Percentiles rank a stretch among this genome's conserved stretches.
Conservation (phyloP, 2,113 vertebrate species). For the Dasyprocta punctata region DNA sequence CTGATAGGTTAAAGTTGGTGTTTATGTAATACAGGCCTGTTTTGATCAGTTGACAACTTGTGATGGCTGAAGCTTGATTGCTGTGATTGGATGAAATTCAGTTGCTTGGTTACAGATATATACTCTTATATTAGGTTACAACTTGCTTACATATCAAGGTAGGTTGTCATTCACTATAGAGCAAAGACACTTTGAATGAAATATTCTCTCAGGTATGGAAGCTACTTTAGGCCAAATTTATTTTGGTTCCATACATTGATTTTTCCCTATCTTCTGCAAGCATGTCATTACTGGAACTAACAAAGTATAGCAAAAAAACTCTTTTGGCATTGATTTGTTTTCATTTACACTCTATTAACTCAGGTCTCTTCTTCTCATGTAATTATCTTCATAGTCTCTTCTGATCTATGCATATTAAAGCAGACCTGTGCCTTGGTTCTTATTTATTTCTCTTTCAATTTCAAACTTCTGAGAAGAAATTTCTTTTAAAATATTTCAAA, state of each 20-base stretch:
- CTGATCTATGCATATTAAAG: not conserved
- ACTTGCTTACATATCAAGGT: not conserved
- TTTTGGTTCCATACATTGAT: not conserved
- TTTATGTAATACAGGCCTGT: not conserved
- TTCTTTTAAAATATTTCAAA: not conserved
- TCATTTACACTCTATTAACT: not conserved
- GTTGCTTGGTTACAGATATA: not conserved
- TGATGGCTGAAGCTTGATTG: not conserved
- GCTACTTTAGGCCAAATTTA: not conserved
- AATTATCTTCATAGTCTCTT: not conserved
- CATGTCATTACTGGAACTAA: not conserved
- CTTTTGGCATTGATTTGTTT: not conserved
- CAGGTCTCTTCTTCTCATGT: not conserved
- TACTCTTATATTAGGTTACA: not conserved
- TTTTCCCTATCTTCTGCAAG: not conserved
- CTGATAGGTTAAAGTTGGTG: not conserved
- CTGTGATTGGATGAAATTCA: not conserved
- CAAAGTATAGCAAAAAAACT: not conserved
- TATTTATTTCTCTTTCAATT: slow-evolving; percentile 18
- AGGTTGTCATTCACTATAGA: not conserved
- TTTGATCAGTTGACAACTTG: not conserved
- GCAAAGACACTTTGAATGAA: not conserved
- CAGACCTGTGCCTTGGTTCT: not conserved
- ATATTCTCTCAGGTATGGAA: not conserved
- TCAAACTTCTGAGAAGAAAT: not conserved